Conservation (phyloP, 2,113 vertebrate species). For the Sinocyclocheilus grahami region DNA sequence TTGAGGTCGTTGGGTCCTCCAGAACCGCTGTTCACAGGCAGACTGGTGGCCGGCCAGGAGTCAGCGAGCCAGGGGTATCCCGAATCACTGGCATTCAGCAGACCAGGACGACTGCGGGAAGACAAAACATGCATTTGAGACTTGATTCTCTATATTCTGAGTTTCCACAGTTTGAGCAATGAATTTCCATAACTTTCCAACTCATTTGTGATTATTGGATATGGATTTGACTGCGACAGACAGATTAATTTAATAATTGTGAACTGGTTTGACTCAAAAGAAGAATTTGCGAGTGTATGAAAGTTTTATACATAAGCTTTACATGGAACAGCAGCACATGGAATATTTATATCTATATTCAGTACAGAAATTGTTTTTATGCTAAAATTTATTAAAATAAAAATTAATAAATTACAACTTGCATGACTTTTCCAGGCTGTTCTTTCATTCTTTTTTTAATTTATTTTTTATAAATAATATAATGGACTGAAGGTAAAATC, state of each 20-base stretch:
- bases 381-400: too few relatives aligned
- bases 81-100: constrained; percentile 90
- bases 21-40: constrained; percentile 91
- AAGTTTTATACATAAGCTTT: not conserved
- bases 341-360: not conserved
- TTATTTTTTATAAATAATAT: too few relatives aligned
- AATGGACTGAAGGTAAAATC: too few relatives aligned
- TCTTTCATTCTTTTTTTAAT: too few relatives aligned
- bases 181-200: not conserved
- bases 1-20: constrained; percentile 90
- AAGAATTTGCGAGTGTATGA: not conserved
- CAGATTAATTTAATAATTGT: not conserved
- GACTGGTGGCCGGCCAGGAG: constrained; percentile 95
- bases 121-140: constrained; percentile 52
- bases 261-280: too few relatives aligned
- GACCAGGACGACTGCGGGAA: constrained; percentile 85
- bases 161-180: not conserved
- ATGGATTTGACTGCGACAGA: not conserved
- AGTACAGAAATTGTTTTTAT: not conserved
- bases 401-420: too few relatives aligned
- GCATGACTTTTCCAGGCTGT: too few relatives aligned
- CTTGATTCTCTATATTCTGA: not conserved
- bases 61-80: constrained; percentile 97
- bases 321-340: not conserved
- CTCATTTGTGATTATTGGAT: not conserved